Evolutionary conservation across 2,888 invertebrate genomes (phyloP).

Genomic region (Drosophila stalkeri): DNA sequence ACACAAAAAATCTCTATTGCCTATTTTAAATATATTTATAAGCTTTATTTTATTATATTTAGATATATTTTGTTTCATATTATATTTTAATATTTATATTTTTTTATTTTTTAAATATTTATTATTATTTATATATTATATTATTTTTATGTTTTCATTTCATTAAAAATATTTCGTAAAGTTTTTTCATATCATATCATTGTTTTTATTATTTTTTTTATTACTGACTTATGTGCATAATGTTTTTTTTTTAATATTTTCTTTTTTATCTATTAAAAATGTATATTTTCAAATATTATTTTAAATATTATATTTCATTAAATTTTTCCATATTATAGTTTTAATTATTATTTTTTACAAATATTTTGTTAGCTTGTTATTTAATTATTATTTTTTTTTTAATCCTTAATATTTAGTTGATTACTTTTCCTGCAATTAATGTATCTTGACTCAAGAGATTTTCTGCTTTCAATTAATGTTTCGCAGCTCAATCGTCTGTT

Average conservation of each 20-base stretch:
- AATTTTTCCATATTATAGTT: background rate
- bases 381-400: background rate
- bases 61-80: background rate
- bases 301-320: background rate
- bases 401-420: background rate
- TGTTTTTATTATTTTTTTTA: too few relatives aligned
- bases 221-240: too few relatives aligned
- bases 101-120: background rate
- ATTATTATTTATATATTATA: too few relatives aligned
- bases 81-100: background rate
- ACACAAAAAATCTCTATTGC: background rate
- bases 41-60: background rate
- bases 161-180: too few relatives aligned
- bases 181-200: too few relatives aligned
- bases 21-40: background rate
- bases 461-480: background rate
- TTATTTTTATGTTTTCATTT: too few relatives aligned
- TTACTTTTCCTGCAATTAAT: background rate
- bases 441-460: background rate
- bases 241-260: too few relatives aligned
- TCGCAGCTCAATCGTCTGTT: constrained; percentile 20
- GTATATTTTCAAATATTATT: too few relatives aligned
- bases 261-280: too few relatives aligned
- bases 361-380: background rate
- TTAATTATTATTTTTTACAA: too few relatives aligned